Percentiles rank a stretch among this genome's conserved stretches.
phyloP scores from a whole-genome alignment of 2,888 invertebrate species.

The Apamea crenata region DNA sequence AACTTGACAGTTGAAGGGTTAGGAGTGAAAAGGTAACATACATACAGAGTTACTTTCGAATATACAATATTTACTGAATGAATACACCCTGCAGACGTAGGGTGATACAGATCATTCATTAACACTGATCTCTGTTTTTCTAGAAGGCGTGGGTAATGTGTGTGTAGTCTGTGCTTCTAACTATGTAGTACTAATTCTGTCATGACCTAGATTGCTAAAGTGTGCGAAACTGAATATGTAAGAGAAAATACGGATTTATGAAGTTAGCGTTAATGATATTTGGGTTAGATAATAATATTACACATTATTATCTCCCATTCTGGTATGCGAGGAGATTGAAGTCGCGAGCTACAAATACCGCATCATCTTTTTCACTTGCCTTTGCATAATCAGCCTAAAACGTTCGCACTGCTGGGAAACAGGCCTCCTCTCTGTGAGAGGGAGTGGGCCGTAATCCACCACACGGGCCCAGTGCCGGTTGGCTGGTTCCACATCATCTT shows the following conservation, averaged over 20 bases:
- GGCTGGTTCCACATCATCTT: too few species aligned
- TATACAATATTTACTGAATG: neutral
- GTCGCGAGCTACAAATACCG: neutral
- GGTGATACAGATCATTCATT: neutral
- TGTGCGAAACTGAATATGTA: conserved; percentile 1
- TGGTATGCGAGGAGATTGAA: neutral
- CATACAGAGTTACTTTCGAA: too few species aligned
- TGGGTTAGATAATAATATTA: neutral
- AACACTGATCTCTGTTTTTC: conserved; percentile 14
- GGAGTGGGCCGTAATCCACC: too few species aligned
- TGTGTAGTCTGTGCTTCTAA: conserved; percentile 11
- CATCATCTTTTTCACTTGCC: neutral
- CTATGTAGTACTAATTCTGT: conserved; percentile 1
- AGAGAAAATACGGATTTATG: conserved; percentile 12
- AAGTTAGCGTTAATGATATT: conserved; percentile 16
- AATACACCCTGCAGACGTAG: neutral
- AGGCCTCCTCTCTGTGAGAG: too few species aligned
- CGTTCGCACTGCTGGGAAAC: too few species aligned
- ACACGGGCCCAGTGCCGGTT: too few species aligned
- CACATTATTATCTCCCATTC: too few species aligned
- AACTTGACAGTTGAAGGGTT: too few species aligned
- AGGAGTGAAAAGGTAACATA: too few species aligned
- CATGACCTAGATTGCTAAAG: conserved; percentile 32
- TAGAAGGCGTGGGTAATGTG: conserved; percentile 20
- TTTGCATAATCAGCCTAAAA: neutral